Base-by-base conservation (phyloP, 2,888 invertebrate genomes). In the Netelia fuscicornis region DNA sequence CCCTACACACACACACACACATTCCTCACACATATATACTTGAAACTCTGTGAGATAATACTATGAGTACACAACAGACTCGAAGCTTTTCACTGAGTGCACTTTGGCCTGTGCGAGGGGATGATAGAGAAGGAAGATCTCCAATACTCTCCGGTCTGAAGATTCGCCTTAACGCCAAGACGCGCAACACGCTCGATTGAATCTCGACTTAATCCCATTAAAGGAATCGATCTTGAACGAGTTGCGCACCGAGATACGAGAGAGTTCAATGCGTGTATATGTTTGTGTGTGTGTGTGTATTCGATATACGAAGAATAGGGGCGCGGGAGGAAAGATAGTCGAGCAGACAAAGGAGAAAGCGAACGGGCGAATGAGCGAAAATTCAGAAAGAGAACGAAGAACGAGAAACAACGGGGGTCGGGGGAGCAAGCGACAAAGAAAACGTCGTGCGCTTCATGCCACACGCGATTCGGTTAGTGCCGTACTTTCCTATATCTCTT, bases 191-290 rank as follows among this genome's bases (percentile, higher is more conserved):
- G 81, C 72, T 84, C 86, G 78, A 85, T 85, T 86, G 84, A 84
- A 85, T 86, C 74, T 56, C 81, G 78, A 79, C 83, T 84, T 86
- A 83, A 85, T 86, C 86, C 83, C 78, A 86, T 86, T 86, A 83
- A 67, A 83, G 82, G 78, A 78, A 85, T 86, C 84, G 84, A 86
- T 86, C 83, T 81, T 80, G 56, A 81, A 83, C 71, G 85, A 85
- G 75, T 71, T 74, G 71, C 60, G 48, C 65, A 42, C 25, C 11
- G 11, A 11, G 74, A 52, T 58, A 23, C 44, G 67, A 77, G 20
- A 20, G 20, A 20, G 67, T n/a, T 37, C 6, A 11, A 13, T 52
- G 23, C 44, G 52, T 44, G 20, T 67, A 20, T 23, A 25, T 52
- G 54, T 65, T 48, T 76, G 20, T 20, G 20, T 20, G 20, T 20